Base-by-base conservation (phyloP, 1,140 invertebrate species). In the Penaeus vannamei region DNA sequence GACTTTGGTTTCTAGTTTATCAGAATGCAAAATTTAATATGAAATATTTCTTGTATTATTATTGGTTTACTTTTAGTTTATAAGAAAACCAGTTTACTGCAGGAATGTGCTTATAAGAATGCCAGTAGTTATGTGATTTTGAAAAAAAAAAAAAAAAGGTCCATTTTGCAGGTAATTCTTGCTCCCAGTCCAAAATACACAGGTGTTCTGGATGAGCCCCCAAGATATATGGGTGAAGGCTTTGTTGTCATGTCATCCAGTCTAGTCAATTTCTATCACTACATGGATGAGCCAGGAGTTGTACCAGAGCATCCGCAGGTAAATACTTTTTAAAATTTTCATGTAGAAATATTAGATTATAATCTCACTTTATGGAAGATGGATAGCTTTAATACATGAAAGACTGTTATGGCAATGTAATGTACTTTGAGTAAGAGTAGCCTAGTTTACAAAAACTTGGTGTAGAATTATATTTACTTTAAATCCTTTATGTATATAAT, bases 241-340 rank as follows among this genome's bases (percentile, higher is more conserved):
- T 99, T 99, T 94, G 98, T 99, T 17, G 95, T 99, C 17, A 95
- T 99, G 93, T 98, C 98, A 92, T 98, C 97, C 7, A 99, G 98
- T 93, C 96, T 97, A 92, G 96, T 99, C 90, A 97, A 99, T 92
- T 93, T 99, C 42, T 99, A 99, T 93, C 98, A 98, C 93, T 99
- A 98, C 92, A 97, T 98, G 96, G 98, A 99, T 93, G 97, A 99
- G 93, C 96, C 98, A 66, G 96, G 96, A 93, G 91, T 88, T 85
- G 91, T 92, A 17, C 92, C 90, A 61, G 85, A 87, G 20, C 80
- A 87, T 23, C 85, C 85, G 32, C 90, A 86, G 84, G 90, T 91
- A 53, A 53, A 53, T 53, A 2, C 7, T 53, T 53, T 53, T 46
- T 46, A 46, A 46, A 10, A 5, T 10, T 46, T 46, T 46, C 42